Evolutionary conservation across 2,113 vertebrate species (phyloP).

Genomic region (Cololabis saira): DNA sequence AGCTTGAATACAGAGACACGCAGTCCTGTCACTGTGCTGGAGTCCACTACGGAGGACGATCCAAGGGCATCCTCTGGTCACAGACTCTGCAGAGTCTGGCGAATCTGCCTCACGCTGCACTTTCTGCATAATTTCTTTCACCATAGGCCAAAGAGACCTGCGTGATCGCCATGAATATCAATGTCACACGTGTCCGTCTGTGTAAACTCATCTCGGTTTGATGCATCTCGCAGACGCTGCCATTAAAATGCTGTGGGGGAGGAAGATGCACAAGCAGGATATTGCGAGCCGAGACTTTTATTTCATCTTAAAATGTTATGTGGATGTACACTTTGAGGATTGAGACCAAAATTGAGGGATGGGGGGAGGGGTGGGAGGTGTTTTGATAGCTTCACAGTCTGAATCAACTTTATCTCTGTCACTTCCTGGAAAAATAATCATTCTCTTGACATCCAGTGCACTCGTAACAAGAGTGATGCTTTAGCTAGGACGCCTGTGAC

Average conservation of each 20-base stretch:
- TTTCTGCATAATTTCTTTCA: constrained; percentile 68
- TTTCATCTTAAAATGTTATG: constrained; percentile 37
- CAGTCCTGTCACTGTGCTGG: constrained; percentile 25
- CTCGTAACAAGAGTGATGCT: constrained; percentile 26
- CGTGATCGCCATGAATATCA: constrained; percentile 75
- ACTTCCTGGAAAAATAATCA: constrained; percentile 1
- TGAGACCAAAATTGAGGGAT: constrained; percentile 3
- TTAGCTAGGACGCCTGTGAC: constrained; percentile 14
- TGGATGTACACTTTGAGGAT: constrained; percentile 39
- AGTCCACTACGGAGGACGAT: constrained; percentile 40
- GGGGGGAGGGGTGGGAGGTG: not conserved
- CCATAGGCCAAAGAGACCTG: constrained; percentile 61
- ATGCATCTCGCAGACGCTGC: constrained; percentile 32
- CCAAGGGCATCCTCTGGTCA: constrained; percentile 69
- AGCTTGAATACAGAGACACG: not conserved
- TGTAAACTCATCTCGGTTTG: constrained; percentile 41
- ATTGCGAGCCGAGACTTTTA: constrained; percentile 34
- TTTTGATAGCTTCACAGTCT: constrained; percentile 5
- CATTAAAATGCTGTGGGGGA: constrained; percentile 19
- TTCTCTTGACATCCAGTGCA: constrained; percentile 34
- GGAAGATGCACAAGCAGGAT: constrained; percentile 15
- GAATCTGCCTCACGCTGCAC: constrained; percentile 60
- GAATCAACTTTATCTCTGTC: constrained; percentile 23
- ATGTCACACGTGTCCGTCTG: constrained; percentile 58
- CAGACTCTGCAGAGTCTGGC: constrained; percentile 52